Base-by-base conservation (phyloP, 2,797 vertebrate genomes). In the Tangara arthus region DNA sequence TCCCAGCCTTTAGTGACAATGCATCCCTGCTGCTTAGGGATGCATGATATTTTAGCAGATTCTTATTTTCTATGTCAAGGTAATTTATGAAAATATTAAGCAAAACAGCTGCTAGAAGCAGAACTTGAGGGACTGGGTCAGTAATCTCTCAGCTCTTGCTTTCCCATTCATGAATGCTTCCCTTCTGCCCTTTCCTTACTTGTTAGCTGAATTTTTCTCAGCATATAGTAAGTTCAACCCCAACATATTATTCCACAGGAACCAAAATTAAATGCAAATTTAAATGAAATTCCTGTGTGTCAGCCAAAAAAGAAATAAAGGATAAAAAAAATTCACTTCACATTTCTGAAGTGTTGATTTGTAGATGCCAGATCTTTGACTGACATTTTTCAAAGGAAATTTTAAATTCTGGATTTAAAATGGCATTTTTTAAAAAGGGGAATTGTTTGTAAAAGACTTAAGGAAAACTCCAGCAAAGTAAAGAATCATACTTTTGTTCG, bases 261-360 rank as follows among this genome's bases (percentile, higher is more conserved):
- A 73, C 52, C 59, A 89, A 93, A 90, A 94, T 82, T 49, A 64
- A 49, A 47, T 68, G 22, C 52, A 77, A 57, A 83, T 82, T 80
- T 84, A 82, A 92, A 82, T 84, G 5, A 76, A 95, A 87, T 87
- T 84, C 1, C 28, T 68, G 69, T 75, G 28, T 86, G 89, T 84
- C 75, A 93, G 32, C 57, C 30, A 73, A 79, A 91, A 84, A 59
- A 52, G 22, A 80, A 86, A 81, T 26, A 26, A 83, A 53, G 55
- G 86, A 55, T 56, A 0, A 86, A 87, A 89, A 77, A 55, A 47
- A 73, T 88, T 82, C 39, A 71, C 35, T 88, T 81, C 50, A 82
- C 60, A 24, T 52, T 89, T 93, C 34, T 79, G 64, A 92, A 92
- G 46, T 93, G 64, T 90, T 89, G 77, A 82, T 94, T 89, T 92